phyloP scores from a whole-genome alignment of 2,113 vertebrate genomes.

The Colinus virginianus region DNA sequence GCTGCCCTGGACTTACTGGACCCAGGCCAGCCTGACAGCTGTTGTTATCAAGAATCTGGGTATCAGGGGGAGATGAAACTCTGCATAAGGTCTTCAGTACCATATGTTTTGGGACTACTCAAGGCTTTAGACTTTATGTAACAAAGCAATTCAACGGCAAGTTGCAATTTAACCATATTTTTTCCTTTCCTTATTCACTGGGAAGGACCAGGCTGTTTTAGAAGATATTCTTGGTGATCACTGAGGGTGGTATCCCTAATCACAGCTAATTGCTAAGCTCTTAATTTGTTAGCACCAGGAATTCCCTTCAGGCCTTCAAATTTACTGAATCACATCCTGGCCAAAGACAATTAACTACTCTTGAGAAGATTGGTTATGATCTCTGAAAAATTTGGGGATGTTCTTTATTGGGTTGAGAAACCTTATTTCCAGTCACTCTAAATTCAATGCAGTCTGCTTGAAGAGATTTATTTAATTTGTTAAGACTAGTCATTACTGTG shows the following conservation, averaged over 20 bases:
- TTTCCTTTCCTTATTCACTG: not conserved
- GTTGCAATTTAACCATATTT: conserved; percentile 66
- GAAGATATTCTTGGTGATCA: conserved; percentile 34
- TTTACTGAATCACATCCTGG: conserved; percentile 49
- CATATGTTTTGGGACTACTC: conserved; percentile 77
- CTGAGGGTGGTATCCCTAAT: conserved; percentile 38
- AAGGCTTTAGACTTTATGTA: conserved; percentile 62
- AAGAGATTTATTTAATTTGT: not conserved
- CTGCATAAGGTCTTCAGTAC: conserved; percentile 55
- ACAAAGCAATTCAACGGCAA: conserved; percentile 69
- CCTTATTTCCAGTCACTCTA: not conserved
- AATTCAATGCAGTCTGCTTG: not conserved
- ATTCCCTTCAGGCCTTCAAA: conserved; percentile 19
- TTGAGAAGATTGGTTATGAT: not conserved
- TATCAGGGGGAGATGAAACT: conserved; percentile 48
- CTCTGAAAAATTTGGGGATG: not conserved
- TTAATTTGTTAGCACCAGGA: conserved; percentile 39
- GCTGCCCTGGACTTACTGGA: conserved; percentile 33
- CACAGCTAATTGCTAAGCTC: conserved; percentile 56
- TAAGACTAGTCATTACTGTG: not conserved
- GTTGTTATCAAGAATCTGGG: conserved; percentile 8
- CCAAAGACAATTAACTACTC: conserved; percentile 30
- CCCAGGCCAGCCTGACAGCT: conserved; percentile 68
- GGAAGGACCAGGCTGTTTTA: not conserved
- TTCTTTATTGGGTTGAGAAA: not conserved